Base-by-base conservation (phyloP, 2,797 vertebrate species). In the Sebastes ruberrimus region DNA sequence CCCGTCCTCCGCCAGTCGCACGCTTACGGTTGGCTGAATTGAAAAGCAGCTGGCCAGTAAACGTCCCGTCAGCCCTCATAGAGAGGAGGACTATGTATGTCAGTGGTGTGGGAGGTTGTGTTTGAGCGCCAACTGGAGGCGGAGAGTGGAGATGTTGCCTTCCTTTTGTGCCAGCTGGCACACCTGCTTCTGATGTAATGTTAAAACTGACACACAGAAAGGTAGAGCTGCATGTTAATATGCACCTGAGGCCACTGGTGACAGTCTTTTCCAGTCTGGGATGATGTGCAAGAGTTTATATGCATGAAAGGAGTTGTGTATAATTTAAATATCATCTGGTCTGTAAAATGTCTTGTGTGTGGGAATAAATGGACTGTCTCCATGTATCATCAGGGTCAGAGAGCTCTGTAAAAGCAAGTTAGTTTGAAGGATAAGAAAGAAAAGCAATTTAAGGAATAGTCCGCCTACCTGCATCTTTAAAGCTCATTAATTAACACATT, bases 121-220 rank as follows among this genome's bases (percentile, higher is more conserved):
- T 70, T 68, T 35, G 22, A 63, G 25, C 1, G 49, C 66, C 65
- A 67, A 10, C 23, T 62, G 71, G 62, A 74, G 71, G 77, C 10
- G 28, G 30, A 70, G 11, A 49, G 52, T 65, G 66, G 78, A 76
- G 78, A 64, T 70, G 75, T 67, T 73, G 65, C 72, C 61, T 55
- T 52, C 9, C 2, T 53, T 5, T 11, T 32, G 28, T 78, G 20
- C 20, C 49, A 52, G 4, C 49, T 52, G 61, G 60, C 27, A 6
- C n/a, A 59, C 52, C 35, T 49, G n/a, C 22, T 49, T 38, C 35
- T 27, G 28, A 23, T 18, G 16, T 46, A 3, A 32, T 63, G 68
- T 49, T 35, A 2, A 32, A 5, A n/a, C 20, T 30, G 66, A 75
- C 18, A n/a, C 11, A 56, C n/a, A 67, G n/a, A 28, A n/a, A 56